These are phyloP conservation scores for Cherax quadricarinatus DNA, from an alignment of 1,140 invertebrate genomes.

Conservation along the genomic window DNA sequence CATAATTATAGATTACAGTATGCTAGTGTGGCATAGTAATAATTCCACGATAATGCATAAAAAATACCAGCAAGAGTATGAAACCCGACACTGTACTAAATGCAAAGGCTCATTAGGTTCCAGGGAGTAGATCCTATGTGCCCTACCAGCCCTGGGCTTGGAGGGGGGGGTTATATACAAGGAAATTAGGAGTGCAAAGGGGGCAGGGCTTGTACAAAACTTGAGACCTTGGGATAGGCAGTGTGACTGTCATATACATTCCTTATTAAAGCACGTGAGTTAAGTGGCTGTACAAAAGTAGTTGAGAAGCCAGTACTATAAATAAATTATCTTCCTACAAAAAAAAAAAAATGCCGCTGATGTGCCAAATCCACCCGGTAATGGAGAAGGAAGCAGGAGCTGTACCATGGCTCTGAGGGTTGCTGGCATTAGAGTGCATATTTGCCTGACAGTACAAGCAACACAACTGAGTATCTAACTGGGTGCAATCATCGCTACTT, in stretches of 20 bases:
- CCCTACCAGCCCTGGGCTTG: conserved; percentile 45
- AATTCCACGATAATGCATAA: conserved; percentile 68
- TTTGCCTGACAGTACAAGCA: conserved; percentile 30
- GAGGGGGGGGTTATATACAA: conserved; percentile 41
- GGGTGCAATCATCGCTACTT: conserved; percentile 34
- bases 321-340: conserved; percentile 45
- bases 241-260: conserved; percentile 68
- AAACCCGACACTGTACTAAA: conserved; percentile 68
- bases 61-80: conserved; percentile 68
- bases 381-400: conserved; percentile 1
- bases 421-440: conserved; percentile 18
- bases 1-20: conserved; percentile 38
- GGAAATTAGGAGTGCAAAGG: conserved; percentile 35
- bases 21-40: conserved; percentile 64
- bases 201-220: conserved; percentile 65
- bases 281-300: conserved; percentile 68
- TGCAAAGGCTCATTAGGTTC: conserved; percentile 65
- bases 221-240: conserved; percentile 69
- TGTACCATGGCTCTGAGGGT: conserved; percentile 3
- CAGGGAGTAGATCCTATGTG: conserved; percentile 40
- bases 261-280: conserved; percentile 66
- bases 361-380: conserved; percentile 21
- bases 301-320: conserved; percentile 57
- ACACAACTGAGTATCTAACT: conserved; percentile 52
- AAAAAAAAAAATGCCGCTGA: conserved; percentile 22